Base-by-base conservation (phyloP, 2,797 vertebrate genomes). In the Macroramphosus scolopax region DNA sequence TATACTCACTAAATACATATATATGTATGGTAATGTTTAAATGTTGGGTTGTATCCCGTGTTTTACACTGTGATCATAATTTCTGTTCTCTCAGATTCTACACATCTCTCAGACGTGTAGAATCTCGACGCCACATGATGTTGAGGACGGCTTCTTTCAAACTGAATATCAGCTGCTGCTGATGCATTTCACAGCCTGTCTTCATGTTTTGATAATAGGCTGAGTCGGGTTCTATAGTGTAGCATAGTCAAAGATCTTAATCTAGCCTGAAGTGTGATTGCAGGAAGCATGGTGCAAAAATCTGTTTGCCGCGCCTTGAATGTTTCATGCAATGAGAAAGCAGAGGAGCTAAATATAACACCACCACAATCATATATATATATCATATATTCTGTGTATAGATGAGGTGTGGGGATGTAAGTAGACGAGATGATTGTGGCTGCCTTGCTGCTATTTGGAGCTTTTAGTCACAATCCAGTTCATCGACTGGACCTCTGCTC, bases 381-480 rank as follows among this genome's bases (percentile, higher is more conserved):
- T 3, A 22, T 29, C 4, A 29, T 29, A 34, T n/a, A n/a, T n/a
- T n/a, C n/a, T n/a, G n/a, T 16, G 39, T 44, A 45, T 42, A 33
- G 28, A 55, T 44, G 46, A 65, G 46, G 47, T 46, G 18, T 34
- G 33, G 41, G 13, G 9, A 41, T n/a, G 46, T 15, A 54, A 63
- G 68, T 32, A 25, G 6, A 25, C 41, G 49, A 61, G 69, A 76
- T 58, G 63, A 78, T 67, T 76, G 78, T 65, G 64, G 73, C 69
- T 72, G 75, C 78, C 77, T 73, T 55, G 49, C 70, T 67, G 60
- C 79, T 76, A 75, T 83, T 78, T 84, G 72, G 42, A 63, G 80
- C 78, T 86, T 81, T 80, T 83, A 79, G 72, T 87, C 81, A 47
- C 79, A 47, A 76, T 86, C 62, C 75, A 78, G 70, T 81, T 80